These are phyloP conservation scores for Drosophila kanekoi DNA, from an alignment of 2,888 invertebrate genomes.

Conservation along the genomic window DNA sequence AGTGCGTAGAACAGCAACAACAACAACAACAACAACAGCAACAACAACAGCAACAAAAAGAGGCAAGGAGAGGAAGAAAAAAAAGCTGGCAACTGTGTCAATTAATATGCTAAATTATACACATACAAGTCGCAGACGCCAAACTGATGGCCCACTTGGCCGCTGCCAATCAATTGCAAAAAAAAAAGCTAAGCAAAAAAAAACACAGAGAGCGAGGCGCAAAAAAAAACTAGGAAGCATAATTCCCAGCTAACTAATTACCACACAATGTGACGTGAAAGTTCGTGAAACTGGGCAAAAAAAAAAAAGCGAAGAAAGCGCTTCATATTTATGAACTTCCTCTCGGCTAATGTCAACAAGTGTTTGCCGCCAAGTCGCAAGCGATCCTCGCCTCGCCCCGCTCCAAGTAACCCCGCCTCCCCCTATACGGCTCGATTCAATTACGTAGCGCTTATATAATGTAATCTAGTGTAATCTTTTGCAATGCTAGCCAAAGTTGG, in stretches of 20 bases:
- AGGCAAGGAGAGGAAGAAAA: constrained; percentile 21
- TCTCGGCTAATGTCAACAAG: constrained; percentile 54
- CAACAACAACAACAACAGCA: constrained; percentile 46
- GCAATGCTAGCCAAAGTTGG: constrained; percentile 63
- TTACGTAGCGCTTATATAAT: constrained; percentile 65
- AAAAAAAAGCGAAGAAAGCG: constrained; percentile 23
- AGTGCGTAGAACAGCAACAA: constrained; percentile 72
- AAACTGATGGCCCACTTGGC: constrained; percentile 75
- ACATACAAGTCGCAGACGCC: constrained; percentile 61
- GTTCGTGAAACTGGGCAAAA: constrained; percentile 66
- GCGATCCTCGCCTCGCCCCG: not conserved
- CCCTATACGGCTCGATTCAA: constrained; percentile 33
- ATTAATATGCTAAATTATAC: constrained; percentile 81
- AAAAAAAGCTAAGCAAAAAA: constrained; percentile 25
- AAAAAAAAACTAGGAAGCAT: constrained; percentile 81
- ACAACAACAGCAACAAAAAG: constrained; percentile 23
- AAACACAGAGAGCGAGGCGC: not conserved
- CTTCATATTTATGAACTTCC: constrained; percentile 58
- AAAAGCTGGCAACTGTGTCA: constrained; percentile 74
- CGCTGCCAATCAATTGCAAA: constrained; percentile 75
- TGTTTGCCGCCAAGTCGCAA: not conserved
- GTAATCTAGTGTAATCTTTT: constrained; percentile 66
- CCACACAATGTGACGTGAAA: constrained; percentile 80
- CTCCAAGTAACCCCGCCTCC: not conserved
- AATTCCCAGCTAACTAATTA: constrained; percentile 82